Conservation (phyloP, 2,113 vertebrate species). For the Choloepus hoffmanni region DNA sequence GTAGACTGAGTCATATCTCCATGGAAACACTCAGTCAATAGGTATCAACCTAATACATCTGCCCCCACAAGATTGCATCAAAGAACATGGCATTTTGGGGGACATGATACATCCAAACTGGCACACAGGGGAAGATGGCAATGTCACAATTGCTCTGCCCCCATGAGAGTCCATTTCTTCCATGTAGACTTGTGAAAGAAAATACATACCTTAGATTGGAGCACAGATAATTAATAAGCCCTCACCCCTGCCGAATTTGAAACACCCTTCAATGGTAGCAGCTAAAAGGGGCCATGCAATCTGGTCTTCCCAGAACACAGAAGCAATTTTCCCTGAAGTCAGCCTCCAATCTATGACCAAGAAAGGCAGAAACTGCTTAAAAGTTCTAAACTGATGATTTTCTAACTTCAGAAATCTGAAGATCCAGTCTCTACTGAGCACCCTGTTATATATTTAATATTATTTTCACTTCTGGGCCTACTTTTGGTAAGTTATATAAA, state of each 20-base stretch:
- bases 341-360: not conserved
- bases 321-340: not conserved
- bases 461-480: not conserved
- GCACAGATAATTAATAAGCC: not conserved
- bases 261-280: not conserved
- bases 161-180: not conserved
- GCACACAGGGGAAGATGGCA: not conserved
- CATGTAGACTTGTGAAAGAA: fast-evolving
- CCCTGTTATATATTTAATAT: not conserved
- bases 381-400: not conserved
- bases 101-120: too few species aligned
- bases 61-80: too few species aligned
- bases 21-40: too few species aligned
- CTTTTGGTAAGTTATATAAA: not conserved
- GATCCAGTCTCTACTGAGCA: not conserved
- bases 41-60: too few species aligned
- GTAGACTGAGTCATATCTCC: too few species aligned
- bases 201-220: too few species aligned
- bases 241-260: not conserved
- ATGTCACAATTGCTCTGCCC: not conserved
- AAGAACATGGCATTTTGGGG: too few species aligned
- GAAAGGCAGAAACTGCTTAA: not conserved
- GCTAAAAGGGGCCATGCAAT: not conserved
- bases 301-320: not conserved
- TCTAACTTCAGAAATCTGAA: not conserved